These are phyloP conservation scores for Parapristionchus giblindavisi DNA, from an alignment of 2,888 invertebrate genomes.

Conservation along the genomic window DNA sequence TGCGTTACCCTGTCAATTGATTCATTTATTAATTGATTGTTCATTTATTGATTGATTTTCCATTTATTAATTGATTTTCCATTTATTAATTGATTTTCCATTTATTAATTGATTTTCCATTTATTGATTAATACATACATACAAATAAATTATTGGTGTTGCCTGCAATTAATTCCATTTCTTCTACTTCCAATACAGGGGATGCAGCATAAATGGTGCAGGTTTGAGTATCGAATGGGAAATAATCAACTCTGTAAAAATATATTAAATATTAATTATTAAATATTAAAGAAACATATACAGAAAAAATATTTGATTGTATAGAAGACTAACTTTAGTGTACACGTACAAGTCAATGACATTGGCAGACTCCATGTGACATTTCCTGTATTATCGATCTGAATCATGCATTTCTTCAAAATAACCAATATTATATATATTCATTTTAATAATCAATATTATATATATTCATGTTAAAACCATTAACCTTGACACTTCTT, in stretches of 20 bases:
- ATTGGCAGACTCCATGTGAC: conserved; percentile 29
- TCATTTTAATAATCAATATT: too few species aligned
- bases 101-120: too few species aligned
- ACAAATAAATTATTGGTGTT: conserved; percentile 24
- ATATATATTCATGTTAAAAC: not conserved
- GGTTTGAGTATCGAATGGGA: conserved; percentile 30
- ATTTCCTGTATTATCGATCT: conserved; percentile 20
- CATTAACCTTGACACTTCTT: conserved; percentile 19
- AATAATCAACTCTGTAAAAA: conserved; percentile 21
- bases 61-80: too few species aligned
- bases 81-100: too few species aligned
- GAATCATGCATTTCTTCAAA: too few species aligned
- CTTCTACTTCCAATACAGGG: conserved; percentile 26
- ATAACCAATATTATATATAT: too few species aligned
- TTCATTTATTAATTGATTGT: too few species aligned
- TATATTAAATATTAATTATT: too few species aligned
- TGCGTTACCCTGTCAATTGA: conserved; percentile 14
- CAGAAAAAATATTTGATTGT: too few species aligned
- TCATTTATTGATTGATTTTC: too few species aligned
- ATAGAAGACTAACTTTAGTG: conserved; percentile 12
- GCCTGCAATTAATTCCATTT: conserved; percentile 4
- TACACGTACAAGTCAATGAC: conserved; percentile 18
- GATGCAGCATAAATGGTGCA: conserved; percentile 27
- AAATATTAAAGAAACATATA: too few species aligned
- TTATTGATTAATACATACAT: not conserved